Evolutionary conservation across 2,113 vertebrate species (phyloP), one percentile per base, ranked within the genome.

Genomic region (Podilymbus podiceps): DNA sequence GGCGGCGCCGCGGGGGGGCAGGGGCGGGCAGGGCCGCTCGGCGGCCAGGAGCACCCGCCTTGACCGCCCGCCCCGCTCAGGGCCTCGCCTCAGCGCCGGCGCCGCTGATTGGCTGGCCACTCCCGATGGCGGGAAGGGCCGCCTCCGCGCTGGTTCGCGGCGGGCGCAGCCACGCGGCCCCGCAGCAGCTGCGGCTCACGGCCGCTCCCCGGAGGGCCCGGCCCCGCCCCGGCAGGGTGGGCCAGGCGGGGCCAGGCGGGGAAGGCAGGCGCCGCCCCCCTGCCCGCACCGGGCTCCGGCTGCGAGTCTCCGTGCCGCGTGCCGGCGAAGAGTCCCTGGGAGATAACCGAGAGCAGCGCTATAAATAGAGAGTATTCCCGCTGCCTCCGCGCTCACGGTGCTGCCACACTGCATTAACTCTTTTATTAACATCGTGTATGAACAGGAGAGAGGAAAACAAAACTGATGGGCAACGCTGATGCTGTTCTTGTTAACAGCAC

Each of bases 381-480:
- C 33, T 1, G 85, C 60, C 88, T 14, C 55, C 60, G 6, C 12
- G 3, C 25, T 73, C 80, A 42, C 19, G 0, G 49, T 4, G 33
- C 77, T 69, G 7, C 59, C 35, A 6, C 31, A 1, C 47, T 4
- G 60, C 60, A 3, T 25, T 53, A 67, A 67, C 52, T 16, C 78
- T 15, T 67, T 8, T 1, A 18, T 11, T 73, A 24, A 5, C 27
- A 2, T 5, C 2, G 3, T 0, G 15, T 15, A 25, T 30, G 5
- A 19, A 18, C 3, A 16, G 56, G 27, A 6, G 9, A 15, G 38
- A 14, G 28, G 46, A 30, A 49, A 33, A 33, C 33, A 11, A 20
- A 62, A 1, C 13, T 2, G 2, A 2, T 7, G 20, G 49, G 17
- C 53, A 30, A 21, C 0, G 56, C 64, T 6, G 3, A 3, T 2